phyloP scores from a whole-genome alignment of 2,113 vertebrate genomes.

The Barnardius zonarius region DNA sequence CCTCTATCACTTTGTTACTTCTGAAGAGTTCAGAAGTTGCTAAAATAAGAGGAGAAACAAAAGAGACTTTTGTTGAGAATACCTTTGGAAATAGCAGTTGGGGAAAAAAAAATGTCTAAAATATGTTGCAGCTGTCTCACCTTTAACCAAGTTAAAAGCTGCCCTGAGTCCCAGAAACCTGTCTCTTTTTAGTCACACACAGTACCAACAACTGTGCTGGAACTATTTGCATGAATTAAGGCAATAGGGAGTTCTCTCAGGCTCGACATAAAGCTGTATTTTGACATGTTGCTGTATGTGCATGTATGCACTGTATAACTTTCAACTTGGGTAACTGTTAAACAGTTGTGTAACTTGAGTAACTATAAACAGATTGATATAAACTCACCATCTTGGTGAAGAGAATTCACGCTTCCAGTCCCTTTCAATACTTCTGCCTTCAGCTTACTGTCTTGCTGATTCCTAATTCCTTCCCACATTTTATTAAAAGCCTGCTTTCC shows the following conservation, averaged over 20 bases:
- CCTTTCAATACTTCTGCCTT: background rate
- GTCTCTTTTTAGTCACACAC: background rate
- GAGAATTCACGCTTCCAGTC: background rate
- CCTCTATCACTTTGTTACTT: background rate
- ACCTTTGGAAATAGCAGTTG: background rate
- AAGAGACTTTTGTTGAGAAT: background rate
- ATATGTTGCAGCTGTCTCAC: background rate
- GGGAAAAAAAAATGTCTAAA: background rate
- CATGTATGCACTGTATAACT: background rate
- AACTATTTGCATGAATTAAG: background rate
- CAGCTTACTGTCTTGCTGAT: background rate
- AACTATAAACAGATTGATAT: background rate
- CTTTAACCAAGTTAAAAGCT: background rate
- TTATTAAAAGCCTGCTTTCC: background rate
- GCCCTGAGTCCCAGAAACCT: background rate
- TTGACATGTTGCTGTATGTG: background rate
- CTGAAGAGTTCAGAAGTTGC: background rate
- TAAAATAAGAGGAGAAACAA: background rate
- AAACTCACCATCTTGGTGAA: background rate
- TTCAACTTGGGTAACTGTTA: background rate
- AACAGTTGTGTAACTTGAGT: too few relatives aligned
- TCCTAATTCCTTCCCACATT: background rate
- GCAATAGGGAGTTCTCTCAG: background rate
- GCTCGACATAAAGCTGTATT: background rate
- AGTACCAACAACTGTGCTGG: background rate